Evolutionary conservation across 2,888 invertebrate genomes (phyloP), one percentile per base, ranked within the genome.

Genomic region (Stenotaenia linearis): DNA sequence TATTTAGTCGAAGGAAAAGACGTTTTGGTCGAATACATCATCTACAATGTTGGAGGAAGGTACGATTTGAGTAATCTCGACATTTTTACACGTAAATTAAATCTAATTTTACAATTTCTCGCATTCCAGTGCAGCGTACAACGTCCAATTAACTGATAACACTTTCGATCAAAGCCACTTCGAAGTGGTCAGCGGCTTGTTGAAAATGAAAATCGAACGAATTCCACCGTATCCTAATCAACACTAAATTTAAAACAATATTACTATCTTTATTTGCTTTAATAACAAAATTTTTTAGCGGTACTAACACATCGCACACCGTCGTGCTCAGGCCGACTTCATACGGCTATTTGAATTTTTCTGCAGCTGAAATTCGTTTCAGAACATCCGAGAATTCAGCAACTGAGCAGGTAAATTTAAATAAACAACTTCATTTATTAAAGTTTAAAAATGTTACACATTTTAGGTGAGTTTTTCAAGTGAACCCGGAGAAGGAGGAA

Each of bases 1-100:
- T 98, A 96, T 86, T 89, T 98, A 81, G 98, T 99, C 0, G 97
- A 98, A 89, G 93, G 93, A 85, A 95, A 96, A 91, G 98, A 99
- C 86, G 91, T 98, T 84, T 91, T 98, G 81, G 92, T 98, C 61
- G 95, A 97, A 84, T 98, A 98, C 86, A 94, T 93, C 15, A 89
- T 98, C 80, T 96, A 91, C 88, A 98, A 98, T 86, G 93, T 97
- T 81, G 98, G 98, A 77, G 93, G 91, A 81, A 92, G 93, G 81
- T 50, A n/a, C n/a, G n/a, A n/a, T n/a, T n/a, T n/a, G 32, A 18
- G 18, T 86, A 81, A 75, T 6, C 6, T 3, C 35, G 15, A 32
- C 1, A 1, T 15, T 32, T 9, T 75, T 0, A 9, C 4, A 4
- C 18, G 15, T 32, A 21, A n/a, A 12, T 15, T 1, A n/a, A 74